Evolutionary conservation across 2,113 vertebrate species (phyloP).

Genomic region (Alligator sinensis): DNA sequence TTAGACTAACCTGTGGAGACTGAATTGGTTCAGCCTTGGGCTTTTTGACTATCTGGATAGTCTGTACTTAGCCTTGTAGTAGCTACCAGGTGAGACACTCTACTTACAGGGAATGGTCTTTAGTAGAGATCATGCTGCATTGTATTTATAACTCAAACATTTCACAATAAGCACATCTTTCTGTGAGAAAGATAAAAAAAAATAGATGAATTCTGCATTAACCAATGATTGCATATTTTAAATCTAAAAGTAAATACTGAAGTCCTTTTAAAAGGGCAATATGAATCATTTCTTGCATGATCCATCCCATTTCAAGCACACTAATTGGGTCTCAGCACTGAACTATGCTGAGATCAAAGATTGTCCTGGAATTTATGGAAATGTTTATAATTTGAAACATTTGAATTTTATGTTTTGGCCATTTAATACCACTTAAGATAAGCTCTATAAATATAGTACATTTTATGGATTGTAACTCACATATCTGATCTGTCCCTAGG

Average conservation of each 20-base stretch:
- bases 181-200: neutral
- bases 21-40: no score
- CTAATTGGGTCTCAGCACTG: neutral
- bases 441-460: neutral
- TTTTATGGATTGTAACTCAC: neutral
- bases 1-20: no score
- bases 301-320: neutral
- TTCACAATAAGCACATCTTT: neutral
- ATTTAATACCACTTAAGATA: neutral
- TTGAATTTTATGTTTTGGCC: neutral
- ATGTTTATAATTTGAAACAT: conserved; percentile 3
- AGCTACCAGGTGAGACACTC: neutral
- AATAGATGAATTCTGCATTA: neutral
- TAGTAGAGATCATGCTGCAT: neutral
- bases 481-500: neutral
- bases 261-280: neutral
- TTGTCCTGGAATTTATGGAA: neutral
- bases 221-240: neutral
- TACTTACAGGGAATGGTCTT: neutral
- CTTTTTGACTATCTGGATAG: neutral
- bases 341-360: conserved; percentile 2
- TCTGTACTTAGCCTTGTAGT: neutral
- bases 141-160: neutral
- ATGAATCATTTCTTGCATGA: neutral
- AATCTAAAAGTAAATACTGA: neutral